Percentiles rank a stretch among this genome's conserved stretches.
phyloP scores from a whole-genome alignment of 2,113 vertebrate species.

The Sceloporus tristichus region DNA sequence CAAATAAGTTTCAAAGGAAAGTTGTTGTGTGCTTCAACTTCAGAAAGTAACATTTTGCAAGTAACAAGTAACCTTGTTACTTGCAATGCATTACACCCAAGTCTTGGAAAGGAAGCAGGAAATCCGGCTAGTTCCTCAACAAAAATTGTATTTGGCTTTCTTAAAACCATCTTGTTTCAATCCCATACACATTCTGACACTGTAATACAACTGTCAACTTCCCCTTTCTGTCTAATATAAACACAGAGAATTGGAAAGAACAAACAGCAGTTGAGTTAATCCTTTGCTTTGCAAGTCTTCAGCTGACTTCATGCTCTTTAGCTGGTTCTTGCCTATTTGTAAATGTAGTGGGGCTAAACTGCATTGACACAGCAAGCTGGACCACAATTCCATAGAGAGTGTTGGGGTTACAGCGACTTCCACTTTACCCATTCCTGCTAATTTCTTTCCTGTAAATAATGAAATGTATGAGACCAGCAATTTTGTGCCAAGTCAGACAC shows the following conservation, averaged over 20 bases:
- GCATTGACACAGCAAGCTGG: not conserved
- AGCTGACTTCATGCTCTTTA: conserved; percentile 15
- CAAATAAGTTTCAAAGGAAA: not conserved
- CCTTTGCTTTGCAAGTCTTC: not conserved
- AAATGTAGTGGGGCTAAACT: conserved; percentile 9
- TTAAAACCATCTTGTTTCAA: conserved; percentile 69
- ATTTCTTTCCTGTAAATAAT: conserved; percentile 37
- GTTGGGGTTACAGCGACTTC: conserved; percentile 22
- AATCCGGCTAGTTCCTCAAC: conserved; percentile 41
- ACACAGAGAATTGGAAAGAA: conserved; percentile 65
- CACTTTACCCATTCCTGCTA: not conserved
- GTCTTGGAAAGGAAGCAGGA: not conserved
- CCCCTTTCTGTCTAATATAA: conserved; percentile 61
- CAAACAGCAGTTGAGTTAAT: conserved; percentile 66
- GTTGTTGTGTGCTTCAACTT: not conserved
- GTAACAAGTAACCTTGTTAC: not conserved
- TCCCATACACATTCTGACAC: conserved; percentile 55
- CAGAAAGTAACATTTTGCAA: not conserved
- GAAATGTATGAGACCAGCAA: not conserved
- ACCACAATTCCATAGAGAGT: not conserved
- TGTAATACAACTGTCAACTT: conserved; percentile 60
- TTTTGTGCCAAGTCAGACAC: conserved; percentile 20
- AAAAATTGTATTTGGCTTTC: conserved; percentile 35
- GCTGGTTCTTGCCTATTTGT: conserved; percentile 30
- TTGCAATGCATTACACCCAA: not conserved